phyloP scores from a whole-genome alignment of 2,113 vertebrate species.

The Actinemys pallida region DNA sequence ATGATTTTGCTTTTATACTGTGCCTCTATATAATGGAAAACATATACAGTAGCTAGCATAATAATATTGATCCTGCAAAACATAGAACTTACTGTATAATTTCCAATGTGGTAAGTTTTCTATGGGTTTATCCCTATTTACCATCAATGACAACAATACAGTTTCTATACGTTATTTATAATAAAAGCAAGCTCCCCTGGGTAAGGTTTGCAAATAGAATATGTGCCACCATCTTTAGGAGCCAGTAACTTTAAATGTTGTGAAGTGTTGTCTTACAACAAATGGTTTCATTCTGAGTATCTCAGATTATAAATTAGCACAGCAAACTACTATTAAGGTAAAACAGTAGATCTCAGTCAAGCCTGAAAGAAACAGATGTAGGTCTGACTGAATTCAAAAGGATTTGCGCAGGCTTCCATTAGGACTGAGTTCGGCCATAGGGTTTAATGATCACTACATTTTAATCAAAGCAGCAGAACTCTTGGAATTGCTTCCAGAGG shows the following conservation, averaged over 20 bases:
- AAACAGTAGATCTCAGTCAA: background rate
- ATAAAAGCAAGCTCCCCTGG: constrained; percentile 26
- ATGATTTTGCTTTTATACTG: background rate
- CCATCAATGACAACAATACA: background rate
- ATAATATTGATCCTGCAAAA: background rate
- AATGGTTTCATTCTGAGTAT: background rate
- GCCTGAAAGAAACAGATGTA: background rate
- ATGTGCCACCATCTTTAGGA: background rate
- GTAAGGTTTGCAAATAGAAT: constrained; percentile 49
- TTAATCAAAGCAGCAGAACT: background rate
- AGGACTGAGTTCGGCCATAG: background rate
- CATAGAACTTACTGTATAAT: constrained; percentile 12
- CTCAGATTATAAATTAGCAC: constrained; percentile 14
- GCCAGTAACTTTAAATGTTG: background rate
- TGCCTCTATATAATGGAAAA: background rate
- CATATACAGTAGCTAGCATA: background rate
- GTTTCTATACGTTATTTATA: background rate
- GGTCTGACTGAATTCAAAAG: constrained; percentile 25
- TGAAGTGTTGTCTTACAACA: background rate
- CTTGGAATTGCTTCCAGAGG: background rate
- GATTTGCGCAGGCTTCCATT: background rate
- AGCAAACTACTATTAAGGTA: constrained; percentile 13
- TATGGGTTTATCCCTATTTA: constrained; percentile 7
- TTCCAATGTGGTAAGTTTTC: background rate
- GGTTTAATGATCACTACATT: background rate